phyloP scores from a whole-genome alignment of 2,888 invertebrate species.

The Bimastos eiseni region DNA sequence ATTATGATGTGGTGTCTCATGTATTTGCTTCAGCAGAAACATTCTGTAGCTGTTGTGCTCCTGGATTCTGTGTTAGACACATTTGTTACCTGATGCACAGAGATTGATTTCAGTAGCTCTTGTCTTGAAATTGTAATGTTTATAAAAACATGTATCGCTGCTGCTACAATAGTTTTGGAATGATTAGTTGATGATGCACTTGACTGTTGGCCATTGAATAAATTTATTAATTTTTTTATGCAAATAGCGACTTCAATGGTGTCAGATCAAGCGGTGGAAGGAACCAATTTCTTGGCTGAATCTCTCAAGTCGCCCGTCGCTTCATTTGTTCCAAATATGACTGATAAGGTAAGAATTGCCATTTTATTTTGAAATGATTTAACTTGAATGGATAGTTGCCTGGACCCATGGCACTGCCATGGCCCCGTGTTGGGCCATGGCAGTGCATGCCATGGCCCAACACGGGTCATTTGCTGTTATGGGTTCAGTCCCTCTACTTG shows the following conservation, averaged over 20 bases:
- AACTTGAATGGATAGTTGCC: background rate
- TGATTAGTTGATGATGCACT: constrained; percentile 1
- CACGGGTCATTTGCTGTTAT: too few species aligned
- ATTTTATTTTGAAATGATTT: background rate
- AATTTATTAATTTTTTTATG: background rate
- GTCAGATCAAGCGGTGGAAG: background rate
- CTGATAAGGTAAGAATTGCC: background rate
- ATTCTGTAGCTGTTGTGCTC: too few species aligned
- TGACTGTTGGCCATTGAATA: background rate
- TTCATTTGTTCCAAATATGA: background rate
- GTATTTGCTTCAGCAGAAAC: too few species aligned
- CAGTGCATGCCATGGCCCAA: too few species aligned
- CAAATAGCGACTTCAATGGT: background rate
- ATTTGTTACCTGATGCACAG: background rate
- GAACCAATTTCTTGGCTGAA: background rate
- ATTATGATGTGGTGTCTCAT: background rate
- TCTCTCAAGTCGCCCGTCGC: background rate
- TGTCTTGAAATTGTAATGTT: background rate
- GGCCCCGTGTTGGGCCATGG: too few species aligned
- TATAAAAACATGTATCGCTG: background rate
- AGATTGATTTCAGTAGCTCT: background rate
- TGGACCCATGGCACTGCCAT: too few species aligned
- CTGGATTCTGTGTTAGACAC: too few species aligned
- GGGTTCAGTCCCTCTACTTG: too few species aligned
- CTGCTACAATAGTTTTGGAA: background rate